A percentile compares a stretch with the other conserved stretches of the same genome.
Evolutionary conservation across 1,140 invertebrate genomes (phyloP).

Genomic region (Calliphora vicina): DNA sequence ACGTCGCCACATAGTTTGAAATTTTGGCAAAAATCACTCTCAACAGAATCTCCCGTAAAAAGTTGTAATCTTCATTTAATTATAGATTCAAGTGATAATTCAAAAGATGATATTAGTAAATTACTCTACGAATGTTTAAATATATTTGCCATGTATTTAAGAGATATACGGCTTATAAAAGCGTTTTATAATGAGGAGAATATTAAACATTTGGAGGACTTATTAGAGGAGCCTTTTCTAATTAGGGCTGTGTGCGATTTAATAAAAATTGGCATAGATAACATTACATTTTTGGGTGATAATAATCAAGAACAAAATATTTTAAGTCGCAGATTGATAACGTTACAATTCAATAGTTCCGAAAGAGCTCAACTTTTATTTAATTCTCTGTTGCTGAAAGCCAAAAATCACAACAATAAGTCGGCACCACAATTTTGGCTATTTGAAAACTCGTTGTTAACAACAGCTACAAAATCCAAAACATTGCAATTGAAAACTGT

Average conservation of each 20-base stretch:
- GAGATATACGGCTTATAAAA: conserved; percentile 57
- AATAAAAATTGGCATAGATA: conserved; percentile 61
- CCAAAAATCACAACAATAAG: conserved; percentile 34
- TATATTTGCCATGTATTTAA: conserved; percentile 58
- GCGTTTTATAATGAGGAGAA: conserved; percentile 62
- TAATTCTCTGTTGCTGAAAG: conserved; percentile 46
- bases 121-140: conserved; percentile 54
- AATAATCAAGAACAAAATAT: conserved; percentile 52
- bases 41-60: neutral
- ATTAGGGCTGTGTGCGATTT: conserved; percentile 57
- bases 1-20: conserved; percentile 3
- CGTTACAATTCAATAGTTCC: conserved; percentile 56
- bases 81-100: neutral
- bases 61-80: neutral
- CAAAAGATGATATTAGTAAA: neutral
- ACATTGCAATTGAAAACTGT: conserved; percentile 41
- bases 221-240: conserved; percentile 50
- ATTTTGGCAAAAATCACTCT: neutral
- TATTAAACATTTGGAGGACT: conserved; percentile 56
- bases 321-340: conserved; percentile 52
- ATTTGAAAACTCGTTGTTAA: neutral
- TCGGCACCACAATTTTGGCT: conserved; percentile 1
- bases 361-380: conserved; percentile 50
- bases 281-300: conserved; percentile 57
- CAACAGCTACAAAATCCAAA: neutral